Evolutionary conservation across 2,113 vertebrate genomes (phyloP).

Genomic region (Pao palembangensis): DNA sequence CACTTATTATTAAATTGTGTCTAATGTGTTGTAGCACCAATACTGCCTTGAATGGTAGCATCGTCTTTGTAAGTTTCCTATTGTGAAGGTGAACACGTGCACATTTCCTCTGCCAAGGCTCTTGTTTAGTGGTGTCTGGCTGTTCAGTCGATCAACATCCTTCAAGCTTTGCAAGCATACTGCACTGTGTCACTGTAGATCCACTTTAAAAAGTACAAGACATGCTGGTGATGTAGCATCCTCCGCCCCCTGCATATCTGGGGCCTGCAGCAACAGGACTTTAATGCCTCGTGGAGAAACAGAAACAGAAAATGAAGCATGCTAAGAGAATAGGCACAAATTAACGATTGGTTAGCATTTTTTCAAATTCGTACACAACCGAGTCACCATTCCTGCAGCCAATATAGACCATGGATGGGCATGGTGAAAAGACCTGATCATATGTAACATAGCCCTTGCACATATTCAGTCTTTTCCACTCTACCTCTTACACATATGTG

Average conservation of each 20-base stretch:
- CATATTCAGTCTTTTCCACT: not conserved
- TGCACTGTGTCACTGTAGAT: slow-evolving; percentile 2
- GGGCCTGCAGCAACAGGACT: slow-evolving; percentile 44
- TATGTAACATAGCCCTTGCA: too few relatives aligned
- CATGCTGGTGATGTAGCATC: slow-evolving; percentile 13
- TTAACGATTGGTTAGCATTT: slow-evolving; percentile 9
- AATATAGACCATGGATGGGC: too few relatives aligned
- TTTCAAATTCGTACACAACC: not conserved
- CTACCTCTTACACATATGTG: not conserved
- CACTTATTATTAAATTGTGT: too few relatives aligned
- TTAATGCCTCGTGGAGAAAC: slow-evolving; percentile 20
- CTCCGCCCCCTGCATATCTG: slow-evolving; percentile 16
- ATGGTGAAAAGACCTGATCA: too few relatives aligned
- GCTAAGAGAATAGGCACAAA: slow-evolving; percentile 24
- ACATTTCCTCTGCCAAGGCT: not conserved
- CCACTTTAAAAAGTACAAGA: slow-evolving; percentile 27
- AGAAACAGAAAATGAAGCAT: slow-evolving; percentile 21
- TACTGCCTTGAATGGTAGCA: not conserved
- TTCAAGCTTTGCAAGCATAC: slow-evolving; percentile 21
- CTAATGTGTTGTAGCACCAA: not conserved
- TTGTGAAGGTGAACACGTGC: not conserved
- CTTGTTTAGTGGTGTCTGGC: slow-evolving; percentile 10
- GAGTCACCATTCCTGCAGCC: too few relatives aligned
- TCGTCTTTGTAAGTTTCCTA: too few relatives aligned
- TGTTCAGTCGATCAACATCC: slow-evolving; percentile 28